Base-by-base conservation (phyloP, 35 echinoderm and acorn worm species). In the Anneissia japonica region DNA sequence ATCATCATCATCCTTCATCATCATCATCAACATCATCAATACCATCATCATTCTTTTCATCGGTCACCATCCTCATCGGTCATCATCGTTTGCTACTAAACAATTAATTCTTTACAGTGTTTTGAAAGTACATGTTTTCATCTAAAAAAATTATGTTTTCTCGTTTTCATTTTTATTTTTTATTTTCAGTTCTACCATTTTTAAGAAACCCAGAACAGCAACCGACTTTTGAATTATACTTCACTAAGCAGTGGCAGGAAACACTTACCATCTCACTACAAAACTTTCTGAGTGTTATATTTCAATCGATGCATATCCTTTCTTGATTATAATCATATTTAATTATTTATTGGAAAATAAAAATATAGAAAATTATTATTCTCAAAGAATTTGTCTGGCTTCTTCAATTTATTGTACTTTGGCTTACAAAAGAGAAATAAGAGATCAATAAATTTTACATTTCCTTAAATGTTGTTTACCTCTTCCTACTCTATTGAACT, bases 291-390 rank as follows among this genome's bases (percentile, higher is more conserved):
- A 99, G 92, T 43, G 85, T 99, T 46, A 99, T 99, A 83, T 99
- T 99, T 79, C 96, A 99, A 41, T 90, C 88, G 4, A 99, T 99
- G 96, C 96, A 99, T 99, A 99, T 99, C 96, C 96, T 99, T 99
- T 72, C n/a, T n/a, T n/a, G n/a, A n/a, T 5, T 76, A 5, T 29
- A 29, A 28, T 13, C 29, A n/a, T n/a, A n/a, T n/a, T n/a, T n/a
- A n/a, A n/a, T n/a, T n/a, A n/a, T n/a, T n/a, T n/a, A n/a, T n/a
- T n/a, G n/a, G n/a, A n/a, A n/a, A n/a, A n/a, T n/a, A n/a, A n/a
- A n/a, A n/a, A 72, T 16, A 13, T n/a, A 72, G 55, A 16, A 16
- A 72, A 16, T n/a, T 72, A n/a, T n/a, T 13, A 78, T 78, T 17
- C 31, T 78, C 76, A 78, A 29, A 32, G 11, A 78, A 16, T 78